These are phyloP conservation scores for Malurus cyaneus DNA, from an alignment of 2,113 vertebrate genomes.

Conservation along the genomic window DNA sequence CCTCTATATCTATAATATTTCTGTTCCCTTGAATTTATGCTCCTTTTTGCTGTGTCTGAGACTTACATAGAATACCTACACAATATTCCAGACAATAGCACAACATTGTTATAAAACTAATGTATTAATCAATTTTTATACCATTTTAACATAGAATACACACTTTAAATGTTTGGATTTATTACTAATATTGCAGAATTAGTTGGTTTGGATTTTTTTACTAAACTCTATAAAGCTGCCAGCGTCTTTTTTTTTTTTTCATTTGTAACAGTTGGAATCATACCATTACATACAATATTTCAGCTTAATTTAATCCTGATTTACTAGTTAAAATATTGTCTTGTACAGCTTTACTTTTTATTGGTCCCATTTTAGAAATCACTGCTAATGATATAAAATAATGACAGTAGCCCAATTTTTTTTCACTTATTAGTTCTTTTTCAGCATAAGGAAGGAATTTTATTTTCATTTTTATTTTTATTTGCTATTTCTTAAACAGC, in stretches of 20 bases:
- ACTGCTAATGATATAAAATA: background rate
- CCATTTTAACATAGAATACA: background rate
- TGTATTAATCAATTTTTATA: background rate
- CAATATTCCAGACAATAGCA: background rate
- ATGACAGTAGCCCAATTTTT: background rate
- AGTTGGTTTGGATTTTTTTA: background rate
- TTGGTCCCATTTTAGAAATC: background rate
- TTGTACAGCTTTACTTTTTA: background rate
- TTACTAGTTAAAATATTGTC: background rate
- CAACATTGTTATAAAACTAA: background rate
- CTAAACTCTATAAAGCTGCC: background rate
- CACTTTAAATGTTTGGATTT: background rate
- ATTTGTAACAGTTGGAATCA: background rate
- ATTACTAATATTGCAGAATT: background rate
- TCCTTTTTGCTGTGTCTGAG: background rate
- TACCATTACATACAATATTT: background rate
- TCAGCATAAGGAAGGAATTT: background rate
- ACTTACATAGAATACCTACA: background rate
- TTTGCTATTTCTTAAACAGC: background rate
- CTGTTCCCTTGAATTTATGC: background rate
- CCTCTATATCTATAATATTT: background rate
- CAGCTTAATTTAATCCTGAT: background rate
- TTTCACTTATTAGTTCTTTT: background rate
- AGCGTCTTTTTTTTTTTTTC: background rate
- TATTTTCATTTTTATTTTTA: background rate